These are phyloP conservation scores for Myiagra hebetior DNA, from an alignment of 2,113 vertebrate species.

Conservation along the genomic window DNA sequence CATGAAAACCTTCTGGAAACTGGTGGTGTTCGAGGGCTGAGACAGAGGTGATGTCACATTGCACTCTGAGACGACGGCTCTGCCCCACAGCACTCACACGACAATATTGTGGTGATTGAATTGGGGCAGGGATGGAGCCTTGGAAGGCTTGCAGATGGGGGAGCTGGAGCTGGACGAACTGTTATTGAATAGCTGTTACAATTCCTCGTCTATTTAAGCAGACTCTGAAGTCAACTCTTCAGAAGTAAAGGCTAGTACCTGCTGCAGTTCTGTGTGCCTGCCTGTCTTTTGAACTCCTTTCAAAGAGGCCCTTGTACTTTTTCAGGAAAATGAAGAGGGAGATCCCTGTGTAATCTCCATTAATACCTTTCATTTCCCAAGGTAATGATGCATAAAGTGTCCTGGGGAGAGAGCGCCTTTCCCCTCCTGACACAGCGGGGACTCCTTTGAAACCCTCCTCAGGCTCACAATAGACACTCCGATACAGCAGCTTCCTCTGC, in stretches of 20 bases:
- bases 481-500: neutral
- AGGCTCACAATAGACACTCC: neutral
- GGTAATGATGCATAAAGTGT: neutral
- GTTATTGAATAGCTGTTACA: neutral
- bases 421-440: neutral
- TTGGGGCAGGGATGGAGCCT: neutral
- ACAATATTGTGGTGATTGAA: neutral
- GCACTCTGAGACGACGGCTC: rapidly evolving
- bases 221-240: neutral
- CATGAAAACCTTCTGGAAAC: neutral
- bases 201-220: neutral
- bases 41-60: neutral
- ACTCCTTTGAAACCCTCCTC: neutral
- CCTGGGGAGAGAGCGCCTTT: neutral
- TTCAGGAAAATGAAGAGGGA: neutral
- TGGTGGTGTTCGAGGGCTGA: neutral
- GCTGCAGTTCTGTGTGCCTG: neutral
- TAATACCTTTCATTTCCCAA: neutral
- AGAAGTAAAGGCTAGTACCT: neutral
- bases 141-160: neutral
- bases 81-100: neutral
- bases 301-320: neutral
- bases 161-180: neutral
- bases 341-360: neutral
- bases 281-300: neutral